A percentile compares a stretch with the other conserved stretches of the same genome.
Conservation (phyloP, 2,888 invertebrate genomes). For the Microctonus brassicae region DNA sequence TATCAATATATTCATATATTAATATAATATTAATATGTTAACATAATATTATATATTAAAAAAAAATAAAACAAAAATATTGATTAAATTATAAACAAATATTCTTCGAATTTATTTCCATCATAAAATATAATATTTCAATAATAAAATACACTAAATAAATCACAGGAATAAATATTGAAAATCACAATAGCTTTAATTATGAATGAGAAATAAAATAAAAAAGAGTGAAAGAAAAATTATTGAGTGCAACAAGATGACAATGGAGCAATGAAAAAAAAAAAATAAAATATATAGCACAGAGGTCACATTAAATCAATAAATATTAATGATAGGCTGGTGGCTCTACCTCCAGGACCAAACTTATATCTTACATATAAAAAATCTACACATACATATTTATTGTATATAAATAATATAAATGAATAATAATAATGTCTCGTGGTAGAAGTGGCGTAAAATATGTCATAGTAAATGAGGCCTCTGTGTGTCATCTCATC, state of each 20-base stretch:
- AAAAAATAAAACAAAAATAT: no score
- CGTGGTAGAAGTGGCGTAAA: background rate
- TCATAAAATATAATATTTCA: no score
- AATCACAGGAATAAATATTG: no score
- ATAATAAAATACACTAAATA: no score
- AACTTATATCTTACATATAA: slow-evolving; percentile 33
- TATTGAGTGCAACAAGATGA: background rate
- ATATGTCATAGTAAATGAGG: background rate
- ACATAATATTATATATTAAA: no score
- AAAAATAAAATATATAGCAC: no score
- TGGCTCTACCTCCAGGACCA: slow-evolving; percentile 42
- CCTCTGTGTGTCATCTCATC: background rate
- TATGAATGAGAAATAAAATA: slow-evolving; percentile 6
- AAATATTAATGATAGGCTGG: slow-evolving; percentile 45
- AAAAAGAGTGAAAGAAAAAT: slow-evolving; percentile 5
- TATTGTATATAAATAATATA: background rate
- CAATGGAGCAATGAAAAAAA: slow-evolving; percentile 1
- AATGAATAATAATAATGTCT: background rate
- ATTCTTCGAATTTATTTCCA: no score
- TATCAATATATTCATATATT: no score
- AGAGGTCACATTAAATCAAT: slow-evolving; percentile 44
- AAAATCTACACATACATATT: background rate
- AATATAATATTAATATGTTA: no score
- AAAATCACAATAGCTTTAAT: no score
- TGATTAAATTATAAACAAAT: no score